Conservation (phyloP, 2,888 invertebrate genomes). For the Barypeithes pellucidus region DNA sequence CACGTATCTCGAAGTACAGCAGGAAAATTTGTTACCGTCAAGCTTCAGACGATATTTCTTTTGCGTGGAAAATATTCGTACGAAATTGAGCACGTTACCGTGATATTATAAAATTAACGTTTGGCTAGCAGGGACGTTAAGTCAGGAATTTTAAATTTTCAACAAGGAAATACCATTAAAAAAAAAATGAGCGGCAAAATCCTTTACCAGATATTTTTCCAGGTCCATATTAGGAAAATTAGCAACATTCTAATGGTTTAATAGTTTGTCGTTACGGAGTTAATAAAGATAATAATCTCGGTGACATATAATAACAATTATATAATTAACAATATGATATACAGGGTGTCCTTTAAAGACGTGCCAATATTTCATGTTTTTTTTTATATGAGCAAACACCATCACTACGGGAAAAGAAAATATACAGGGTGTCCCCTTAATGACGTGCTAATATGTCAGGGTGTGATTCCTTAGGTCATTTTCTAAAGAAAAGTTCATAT, state of each 20-base stretch:
- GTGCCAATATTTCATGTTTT: too few species aligned
- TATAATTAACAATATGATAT: slow-evolving; percentile 6
- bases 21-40: too few species aligned
- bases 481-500: too few species aligned
- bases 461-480: too few species aligned
- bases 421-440: too few species aligned
- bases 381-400: too few species aligned
- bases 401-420: too few species aligned
- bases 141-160: slow-evolving; percentile 11
- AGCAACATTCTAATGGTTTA: background rate
- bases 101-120: slow-evolving; percentile 52
- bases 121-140: slow-evolving; percentile 44
- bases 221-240: background rate
- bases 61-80: slow-evolving; percentile 44
- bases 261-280: slow-evolving; percentile 5
- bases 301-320: slow-evolving; percentile 1
- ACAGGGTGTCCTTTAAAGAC: too few species aligned
- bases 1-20: too few species aligned
- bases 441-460: too few species aligned
- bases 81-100: slow-evolving; percentile 52
- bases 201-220: slow-evolving; percentile 8
- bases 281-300: background rate
- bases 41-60: too few species aligned
- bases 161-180: slow-evolving; percentile 24
- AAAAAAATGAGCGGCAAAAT: slow-evolving; percentile 25